A percentile compares a stretch with the other conserved stretches of the same genome.
These are phyloP conservation scores for Cyprinodon diabolis DNA, from an alignment of 2,797 vertebrate species.

Conservation along the genomic window DNA sequence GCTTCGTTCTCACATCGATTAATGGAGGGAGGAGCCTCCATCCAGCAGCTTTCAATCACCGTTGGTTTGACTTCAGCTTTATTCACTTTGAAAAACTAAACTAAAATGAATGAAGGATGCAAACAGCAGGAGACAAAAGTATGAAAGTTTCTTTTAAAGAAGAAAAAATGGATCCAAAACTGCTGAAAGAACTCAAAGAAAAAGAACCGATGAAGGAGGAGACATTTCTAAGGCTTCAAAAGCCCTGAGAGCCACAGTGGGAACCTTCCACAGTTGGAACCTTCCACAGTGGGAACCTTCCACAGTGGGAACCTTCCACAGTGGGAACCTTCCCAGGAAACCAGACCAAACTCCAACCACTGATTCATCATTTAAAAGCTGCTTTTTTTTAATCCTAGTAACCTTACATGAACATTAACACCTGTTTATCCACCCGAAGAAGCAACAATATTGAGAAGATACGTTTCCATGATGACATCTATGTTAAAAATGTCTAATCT, in stretches of 20 bases:
- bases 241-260: no score
- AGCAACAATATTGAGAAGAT: neutral
- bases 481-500: neutral
- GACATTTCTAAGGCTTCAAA: no score
- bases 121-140: conserved; percentile 9
- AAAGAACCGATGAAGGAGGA: no score
- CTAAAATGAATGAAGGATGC: conserved; percentile 10
- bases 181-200: neutral
- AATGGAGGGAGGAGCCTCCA: conserved; percentile 22
- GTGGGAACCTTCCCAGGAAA: no score
- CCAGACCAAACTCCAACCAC: no score
- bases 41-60: conserved; percentile 36
- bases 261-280: no score
- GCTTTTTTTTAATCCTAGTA: no score
- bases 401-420: no score
- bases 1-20: neutral
- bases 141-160: neutral
- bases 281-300: no score
- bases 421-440: no score
- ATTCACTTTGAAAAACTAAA: conserved; percentile 18
- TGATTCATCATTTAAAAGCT: no score
- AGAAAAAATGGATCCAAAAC: neutral
- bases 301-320: no score
- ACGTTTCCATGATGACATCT: neutral
- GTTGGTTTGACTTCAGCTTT: conserved; percentile 31